phyloP scores from a whole-genome alignment of 1,140 invertebrate genomes.

The Drosophila simulans region DNA sequence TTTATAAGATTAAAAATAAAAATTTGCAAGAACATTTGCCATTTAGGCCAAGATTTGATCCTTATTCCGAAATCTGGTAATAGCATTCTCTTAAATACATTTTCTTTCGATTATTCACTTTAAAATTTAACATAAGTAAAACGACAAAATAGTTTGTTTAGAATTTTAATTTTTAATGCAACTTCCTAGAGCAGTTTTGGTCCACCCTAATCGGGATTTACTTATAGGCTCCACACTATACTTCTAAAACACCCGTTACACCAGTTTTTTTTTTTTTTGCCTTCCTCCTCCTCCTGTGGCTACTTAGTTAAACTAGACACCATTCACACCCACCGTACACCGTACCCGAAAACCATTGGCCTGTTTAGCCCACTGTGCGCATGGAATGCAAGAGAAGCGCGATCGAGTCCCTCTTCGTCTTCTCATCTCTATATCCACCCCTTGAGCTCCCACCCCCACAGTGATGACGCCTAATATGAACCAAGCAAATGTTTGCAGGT shows the following conservation, averaged over 20 bases:
- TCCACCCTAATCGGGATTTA: slow-evolving; percentile 4
- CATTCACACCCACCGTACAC: slow-evolving; percentile 40
- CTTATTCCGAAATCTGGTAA: too few species aligned
- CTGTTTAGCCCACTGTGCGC: slow-evolving; percentile 59
- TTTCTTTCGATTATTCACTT: too few species aligned
- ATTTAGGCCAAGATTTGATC: too few species aligned
- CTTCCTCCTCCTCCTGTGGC: neutral
- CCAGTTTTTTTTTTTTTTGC: slow-evolving; percentile 2
- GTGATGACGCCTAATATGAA: slow-evolving; percentile 83
- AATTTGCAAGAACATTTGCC: neutral
- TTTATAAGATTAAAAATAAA: neutral
- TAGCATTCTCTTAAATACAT: too few species aligned
- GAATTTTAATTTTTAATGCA: neutral
- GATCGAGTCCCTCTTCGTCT: slow-evolving; percentile 33
- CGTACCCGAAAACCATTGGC: slow-evolving; percentile 45
- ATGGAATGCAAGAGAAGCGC: slow-evolving; percentile 69
- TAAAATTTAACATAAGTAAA: too few species aligned
- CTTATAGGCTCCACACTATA: slow-evolving; percentile 4
- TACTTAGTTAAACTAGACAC: slow-evolving; percentile 40
- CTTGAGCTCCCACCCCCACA: slow-evolving; percentile 54
- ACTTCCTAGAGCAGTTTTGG: neutral
- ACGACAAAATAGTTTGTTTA: too few species aligned
- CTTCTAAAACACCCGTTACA: slow-evolving; percentile 5
- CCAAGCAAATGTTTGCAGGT: slow-evolving; percentile 84
- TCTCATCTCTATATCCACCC: slow-evolving; percentile 23